These are phyloP conservation scores for Trachemys scripta DNA, from an alignment of 2,113 vertebrate genomes.

Conservation along the genomic window DNA sequence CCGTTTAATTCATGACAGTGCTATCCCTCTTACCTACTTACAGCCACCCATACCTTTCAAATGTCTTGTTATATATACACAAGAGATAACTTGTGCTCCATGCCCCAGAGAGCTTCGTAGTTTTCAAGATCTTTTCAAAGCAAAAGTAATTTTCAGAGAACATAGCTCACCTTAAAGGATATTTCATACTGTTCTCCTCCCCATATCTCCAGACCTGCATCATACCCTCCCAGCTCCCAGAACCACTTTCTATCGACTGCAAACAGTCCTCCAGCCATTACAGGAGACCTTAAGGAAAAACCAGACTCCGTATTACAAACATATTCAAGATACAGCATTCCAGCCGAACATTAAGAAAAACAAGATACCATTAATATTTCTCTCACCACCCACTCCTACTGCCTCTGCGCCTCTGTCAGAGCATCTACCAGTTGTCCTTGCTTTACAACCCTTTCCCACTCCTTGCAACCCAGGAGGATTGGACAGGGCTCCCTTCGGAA, in stretches of 20 bases:
- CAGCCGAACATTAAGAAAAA: slow-evolving; percentile 51
- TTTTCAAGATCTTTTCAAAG: slow-evolving; percentile 24
- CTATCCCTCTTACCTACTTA: neutral
- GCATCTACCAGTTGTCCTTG: neutral
- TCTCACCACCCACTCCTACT: neutral
- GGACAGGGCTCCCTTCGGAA: slow-evolving; percentile 52
- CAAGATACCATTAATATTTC: slow-evolving; percentile 23
- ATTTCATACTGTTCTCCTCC: slow-evolving; percentile 91
- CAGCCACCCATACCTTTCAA: slow-evolving; percentile 14
- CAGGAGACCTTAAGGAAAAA: slow-evolving; percentile 90
- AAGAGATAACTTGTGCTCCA: slow-evolving; percentile 48
- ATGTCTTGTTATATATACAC: neutral
- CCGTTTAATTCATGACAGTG: neutral
- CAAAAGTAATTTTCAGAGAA: slow-evolving; percentile 50
- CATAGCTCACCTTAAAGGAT: slow-evolving; percentile 88
- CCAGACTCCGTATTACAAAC: slow-evolving; percentile 69
- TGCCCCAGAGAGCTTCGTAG: neutral
- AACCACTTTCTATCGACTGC: slow-evolving; percentile 98
- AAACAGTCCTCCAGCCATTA: slow-evolving; percentile 98
- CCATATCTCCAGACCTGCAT: slow-evolving; percentile 90
- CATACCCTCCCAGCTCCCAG: slow-evolving; percentile 89
- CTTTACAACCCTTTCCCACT: neutral
- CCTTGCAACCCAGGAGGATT: neutral
- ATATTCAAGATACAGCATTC: slow-evolving; percentile 36
- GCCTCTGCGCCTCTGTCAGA: neutral